A percentile compares a stretch with the other conserved stretches of the same genome.
Evolutionary conservation across 2,113 vertebrate species (phyloP).

Genomic region (Hipposideros armiger): DNA sequence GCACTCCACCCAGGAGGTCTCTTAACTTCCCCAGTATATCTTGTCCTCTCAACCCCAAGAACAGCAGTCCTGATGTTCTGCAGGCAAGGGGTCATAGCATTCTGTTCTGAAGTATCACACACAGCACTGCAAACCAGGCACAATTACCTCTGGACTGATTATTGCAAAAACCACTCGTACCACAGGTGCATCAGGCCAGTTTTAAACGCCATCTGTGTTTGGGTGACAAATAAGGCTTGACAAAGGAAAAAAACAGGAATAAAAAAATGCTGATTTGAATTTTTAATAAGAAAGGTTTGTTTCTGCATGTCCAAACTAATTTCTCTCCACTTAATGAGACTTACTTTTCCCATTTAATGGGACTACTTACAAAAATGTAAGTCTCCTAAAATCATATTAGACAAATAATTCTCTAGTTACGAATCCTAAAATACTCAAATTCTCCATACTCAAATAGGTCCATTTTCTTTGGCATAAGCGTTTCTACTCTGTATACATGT

Average conservation of each 20-base stretch:
- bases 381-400: not conserved
- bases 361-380: slow-evolving; percentile 39
- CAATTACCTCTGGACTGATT: slow-evolving; percentile 86
- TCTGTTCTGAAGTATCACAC: slow-evolving; percentile 72
- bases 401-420: slow-evolving; percentile 4
- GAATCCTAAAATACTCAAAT: slow-evolving; percentile 51
- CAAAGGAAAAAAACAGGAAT: slow-evolving; percentile 80
- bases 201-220: slow-evolving; percentile 78
- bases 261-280: slow-evolving; percentile 70
- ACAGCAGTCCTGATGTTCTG: not conserved
- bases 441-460: slow-evolving; percentile 14
- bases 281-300: slow-evolving; percentile 22
- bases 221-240: slow-evolving; percentile 77
- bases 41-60: not conserved
- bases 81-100: not conserved
- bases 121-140: slow-evolving; percentile 89
- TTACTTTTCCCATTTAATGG: slow-evolving; percentile 26
- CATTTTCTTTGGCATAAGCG: not conserved
- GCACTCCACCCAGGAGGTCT: not conserved
- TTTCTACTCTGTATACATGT: not conserved
- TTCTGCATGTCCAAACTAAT: slow-evolving; percentile 48
- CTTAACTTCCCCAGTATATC: not conserved
- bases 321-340: slow-evolving; percentile 29
- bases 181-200: slow-evolving; percentile 74
- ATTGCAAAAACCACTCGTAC: slow-evolving; percentile 79